Conservation (phyloP, 2,888 invertebrate genomes). For the Nemoura dubitans region DNA sequence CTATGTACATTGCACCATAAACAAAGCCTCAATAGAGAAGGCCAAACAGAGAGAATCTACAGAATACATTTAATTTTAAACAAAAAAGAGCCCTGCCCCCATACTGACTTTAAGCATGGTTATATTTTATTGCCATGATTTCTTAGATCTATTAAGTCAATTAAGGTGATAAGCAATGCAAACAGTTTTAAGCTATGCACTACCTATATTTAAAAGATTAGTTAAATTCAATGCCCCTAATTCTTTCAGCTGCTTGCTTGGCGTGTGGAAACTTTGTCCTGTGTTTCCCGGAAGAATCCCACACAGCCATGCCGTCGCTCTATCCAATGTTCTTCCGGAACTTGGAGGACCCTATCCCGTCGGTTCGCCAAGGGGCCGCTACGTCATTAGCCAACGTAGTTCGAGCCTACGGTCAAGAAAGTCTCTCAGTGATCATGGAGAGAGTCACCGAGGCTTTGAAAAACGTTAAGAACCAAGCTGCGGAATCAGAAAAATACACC, state of each 20-base stretch:
- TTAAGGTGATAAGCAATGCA: too few relatives aligned
- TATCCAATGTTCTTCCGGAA: slow-evolving; percentile 61
- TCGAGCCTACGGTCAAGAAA: slow-evolving; percentile 58
- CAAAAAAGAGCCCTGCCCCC: too few relatives aligned
- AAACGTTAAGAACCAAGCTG: slow-evolving; percentile 60
- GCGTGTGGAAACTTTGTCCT: slow-evolving; percentile 65
- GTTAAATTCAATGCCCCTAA: neutral
- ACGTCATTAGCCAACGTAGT: slow-evolving; percentile 62
- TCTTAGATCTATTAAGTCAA: too few relatives aligned
- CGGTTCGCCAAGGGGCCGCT: slow-evolving; percentile 67
- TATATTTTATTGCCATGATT: too few relatives aligned
- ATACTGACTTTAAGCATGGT: neutral
- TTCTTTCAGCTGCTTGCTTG: slow-evolving; percentile 63
- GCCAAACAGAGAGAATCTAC: too few relatives aligned
- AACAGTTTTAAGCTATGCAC: too few relatives aligned
- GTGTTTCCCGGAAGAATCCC: slow-evolving; percentile 63
- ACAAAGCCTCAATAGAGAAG: too few relatives aligned
- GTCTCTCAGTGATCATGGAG: slow-evolving; percentile 56
- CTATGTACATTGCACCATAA: too few relatives aligned
- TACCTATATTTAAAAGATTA: neutral
- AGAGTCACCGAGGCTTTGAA: slow-evolving; percentile 60
- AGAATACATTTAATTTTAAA: too few relatives aligned
- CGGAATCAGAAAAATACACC: slow-evolving; percentile 58
- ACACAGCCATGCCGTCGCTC: slow-evolving; percentile 57
- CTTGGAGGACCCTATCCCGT: slow-evolving; percentile 63